Conservation (phyloP, 2,888 invertebrate species). For the Tetranychus piercei region DNA sequence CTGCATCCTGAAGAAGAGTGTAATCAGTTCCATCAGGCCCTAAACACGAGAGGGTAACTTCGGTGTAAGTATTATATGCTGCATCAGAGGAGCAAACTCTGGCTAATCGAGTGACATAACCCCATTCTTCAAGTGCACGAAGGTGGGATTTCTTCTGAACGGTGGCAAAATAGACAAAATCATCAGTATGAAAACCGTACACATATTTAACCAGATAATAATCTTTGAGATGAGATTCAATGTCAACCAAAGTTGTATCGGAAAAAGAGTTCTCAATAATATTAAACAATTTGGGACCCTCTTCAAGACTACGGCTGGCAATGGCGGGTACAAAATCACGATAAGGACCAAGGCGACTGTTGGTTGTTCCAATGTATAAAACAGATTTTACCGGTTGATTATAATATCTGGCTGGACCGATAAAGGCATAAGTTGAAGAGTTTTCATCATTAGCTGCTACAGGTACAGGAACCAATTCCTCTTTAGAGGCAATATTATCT, state of each 20-base stretch:
- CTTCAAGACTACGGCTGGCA: conserved; percentile 58
- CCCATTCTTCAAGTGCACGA: conserved; percentile 67
- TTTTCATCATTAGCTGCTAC: conserved; percentile 78
- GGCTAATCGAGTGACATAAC: conserved; percentile 71
- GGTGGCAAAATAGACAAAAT: conserved; percentile 85
- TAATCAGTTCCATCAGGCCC: conserved; percentile 46
- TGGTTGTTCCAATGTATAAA: conserved; percentile 78
- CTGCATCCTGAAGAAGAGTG: conserved; percentile 85
- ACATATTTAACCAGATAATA: conserved; percentile 87
- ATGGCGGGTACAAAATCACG: conserved; percentile 81
- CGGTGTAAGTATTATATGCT: conserved; percentile 89
- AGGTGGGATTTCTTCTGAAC: conserved; percentile 82
- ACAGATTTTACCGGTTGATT: conserved; percentile 41
- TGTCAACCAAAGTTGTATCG: conserved; percentile 27
- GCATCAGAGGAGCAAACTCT: conserved; percentile 84
- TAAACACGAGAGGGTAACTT: conserved; percentile 75
- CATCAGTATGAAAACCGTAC: conserved; percentile 83
- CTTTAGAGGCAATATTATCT: conserved; percentile 52
- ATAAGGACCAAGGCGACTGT: conserved; percentile 79
- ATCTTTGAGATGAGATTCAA: conserved; percentile 45
- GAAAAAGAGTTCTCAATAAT: conserved; percentile 27
- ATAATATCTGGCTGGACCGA: conserved; percentile 60
- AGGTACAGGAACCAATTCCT: conserved; percentile 58
- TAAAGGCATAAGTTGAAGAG: conserved; percentile 77
- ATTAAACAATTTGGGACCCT: conserved; percentile 22